Base-by-base conservation (phyloP, 2,888 invertebrate species). In the Agrotis exclamationis region DNA sequence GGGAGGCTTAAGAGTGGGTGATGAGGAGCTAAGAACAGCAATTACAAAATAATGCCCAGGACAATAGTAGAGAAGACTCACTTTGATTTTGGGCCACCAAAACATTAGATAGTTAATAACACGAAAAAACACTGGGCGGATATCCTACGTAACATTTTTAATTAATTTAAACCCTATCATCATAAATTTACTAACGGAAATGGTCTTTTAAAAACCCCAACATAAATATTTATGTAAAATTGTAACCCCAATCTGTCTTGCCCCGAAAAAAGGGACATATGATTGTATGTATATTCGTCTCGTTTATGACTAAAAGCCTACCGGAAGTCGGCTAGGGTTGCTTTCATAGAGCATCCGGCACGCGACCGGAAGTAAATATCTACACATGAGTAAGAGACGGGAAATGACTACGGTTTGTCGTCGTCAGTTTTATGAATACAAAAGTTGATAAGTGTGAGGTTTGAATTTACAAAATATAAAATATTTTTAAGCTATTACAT, bases 241-340 rank as follows among this genome's bases (percentile, higher is more conserved):
- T 22, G 7, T 56, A 4, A 33, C 48, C 53, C 56, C 18, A 77
- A n/a, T 47, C 24, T 33, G 63, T 71, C 66, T 47, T 56, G n/a
- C 16, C 6, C n/a, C 58, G 44, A 62, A 74, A 82, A 73, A 73
- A 62, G 74, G 65, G 20, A 45, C 20, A 66, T 62, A 78, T 75
- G n/a, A 64, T 65, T 67, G 45, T 63, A 71, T 64, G 71, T 78
- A 78, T 75, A 77, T 79, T 76, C 63, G 68, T 69, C 76, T 70
- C 78, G 16, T 82, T 84, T 85, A 81, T 85, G 80, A 82, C 80
- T 85, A 83, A 85, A 86, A 84, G 86, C 84, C 78, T 80, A 76
- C 84, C 83, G 89, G 88, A 88, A 86, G 85, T 82, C 63, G 70
- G 82, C 79, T 83, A 84, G 85, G 88, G 86, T 84, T 79, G 87